These are phyloP conservation scores for Geothlypis trichas DNA, from an alignment of 2,113 vertebrate species.

Conservation along the genomic window DNA sequence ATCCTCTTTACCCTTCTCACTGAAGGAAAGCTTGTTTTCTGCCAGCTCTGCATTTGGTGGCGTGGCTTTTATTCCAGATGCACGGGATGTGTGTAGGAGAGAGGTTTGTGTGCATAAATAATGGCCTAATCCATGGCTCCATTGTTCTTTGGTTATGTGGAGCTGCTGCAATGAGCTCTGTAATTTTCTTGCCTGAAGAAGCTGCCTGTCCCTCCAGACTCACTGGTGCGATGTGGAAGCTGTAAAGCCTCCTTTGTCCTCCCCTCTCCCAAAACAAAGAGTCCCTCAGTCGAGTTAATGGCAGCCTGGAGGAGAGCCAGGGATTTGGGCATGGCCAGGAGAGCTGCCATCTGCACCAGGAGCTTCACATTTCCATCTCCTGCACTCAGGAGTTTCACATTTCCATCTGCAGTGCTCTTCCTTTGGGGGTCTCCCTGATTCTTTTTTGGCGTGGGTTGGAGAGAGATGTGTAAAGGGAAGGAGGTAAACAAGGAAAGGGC, in stretches of 20 bases:
- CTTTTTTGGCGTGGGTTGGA: not conserved
- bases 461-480: not conserved
- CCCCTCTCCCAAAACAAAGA: not conserved
- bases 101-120: conserved; percentile 40
- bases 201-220: conserved; percentile 49
- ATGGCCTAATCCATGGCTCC: not conserved
- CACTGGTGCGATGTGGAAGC: not conserved
- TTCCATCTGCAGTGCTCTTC: not conserved
- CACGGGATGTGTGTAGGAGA: conserved; percentile 7
- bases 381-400: not conserved
- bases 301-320: conserved; percentile 31
- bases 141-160: conserved; percentile 14
- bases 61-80: conserved; percentile 5
- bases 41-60: not conserved
- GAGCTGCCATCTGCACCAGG: not conserved
- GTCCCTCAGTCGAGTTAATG: not conserved
- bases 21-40: not conserved
- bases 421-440: not conserved
- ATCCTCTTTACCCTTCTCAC: not conserved
- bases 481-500: not conserved
- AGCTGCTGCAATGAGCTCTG: conserved; percentile 64
- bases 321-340: not conserved
- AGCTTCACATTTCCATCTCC: not conserved
- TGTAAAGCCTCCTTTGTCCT: conserved; percentile 40
- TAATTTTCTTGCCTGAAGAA: conserved; percentile 60